These are phyloP conservation scores for Sphyrna mokarran DNA, from an alignment of 2,113 vertebrate genomes.

Conservation along the genomic window DNA sequence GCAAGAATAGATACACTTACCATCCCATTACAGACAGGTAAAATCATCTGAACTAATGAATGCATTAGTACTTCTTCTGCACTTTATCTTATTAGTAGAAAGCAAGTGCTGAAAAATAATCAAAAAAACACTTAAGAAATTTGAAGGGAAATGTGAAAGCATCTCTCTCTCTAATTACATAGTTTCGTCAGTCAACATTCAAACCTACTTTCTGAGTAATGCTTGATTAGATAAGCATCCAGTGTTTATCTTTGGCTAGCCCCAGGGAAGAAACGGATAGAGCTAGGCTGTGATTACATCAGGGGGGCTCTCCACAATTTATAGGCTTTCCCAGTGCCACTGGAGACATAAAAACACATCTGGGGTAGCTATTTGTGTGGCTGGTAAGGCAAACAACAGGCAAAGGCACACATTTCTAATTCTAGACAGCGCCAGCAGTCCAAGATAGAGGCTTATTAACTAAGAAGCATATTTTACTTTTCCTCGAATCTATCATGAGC, in stretches of 20 bases:
- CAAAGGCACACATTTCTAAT: constrained; percentile 3
- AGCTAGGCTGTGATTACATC: constrained; percentile 49
- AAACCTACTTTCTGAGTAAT: constrained; percentile 49
- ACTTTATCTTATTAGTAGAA: background rate
- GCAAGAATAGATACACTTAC: background rate
- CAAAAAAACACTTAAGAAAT: constrained; percentile 10
- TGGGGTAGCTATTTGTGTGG: constrained; percentile 57
- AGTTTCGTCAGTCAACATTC: constrained; percentile 40
- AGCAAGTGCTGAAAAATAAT: constrained; percentile 29
- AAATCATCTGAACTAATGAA: background rate
- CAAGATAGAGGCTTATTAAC: background rate
- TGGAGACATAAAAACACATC: constrained; percentile 58
- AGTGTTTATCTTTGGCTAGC: constrained; percentile 71
- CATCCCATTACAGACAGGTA: background rate
- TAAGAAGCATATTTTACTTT: background rate
- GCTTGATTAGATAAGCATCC: constrained; percentile 68
- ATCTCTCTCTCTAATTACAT: background rate
- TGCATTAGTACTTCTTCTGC: background rate
- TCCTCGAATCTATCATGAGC: background rate
- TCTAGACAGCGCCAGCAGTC: background rate
- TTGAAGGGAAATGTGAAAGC: constrained; percentile 2
- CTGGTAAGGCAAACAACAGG: constrained; percentile 40
- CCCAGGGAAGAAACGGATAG: constrained; percentile 52
- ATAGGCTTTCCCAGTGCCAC: constrained; percentile 49
- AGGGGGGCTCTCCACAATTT: constrained; percentile 52